Evolutionary conservation across 2,888 invertebrate genomes (phyloP).

Genomic region (Ptychoptera albimana): DNA sequence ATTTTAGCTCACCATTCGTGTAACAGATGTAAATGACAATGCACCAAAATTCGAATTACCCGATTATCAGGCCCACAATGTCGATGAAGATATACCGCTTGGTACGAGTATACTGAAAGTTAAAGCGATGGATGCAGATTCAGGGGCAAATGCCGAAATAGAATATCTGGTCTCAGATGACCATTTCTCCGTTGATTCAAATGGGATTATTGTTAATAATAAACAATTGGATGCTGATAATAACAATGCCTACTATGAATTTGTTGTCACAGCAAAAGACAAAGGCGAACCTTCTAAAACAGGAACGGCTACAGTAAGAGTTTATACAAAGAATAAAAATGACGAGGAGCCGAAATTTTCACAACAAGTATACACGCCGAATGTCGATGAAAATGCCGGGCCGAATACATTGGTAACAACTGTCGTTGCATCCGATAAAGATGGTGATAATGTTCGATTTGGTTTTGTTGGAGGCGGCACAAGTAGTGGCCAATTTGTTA

Average conservation of each 20-base stretch:
- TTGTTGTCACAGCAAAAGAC: slow-evolving; percentile 85
- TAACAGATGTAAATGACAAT: slow-evolving; percentile 95
- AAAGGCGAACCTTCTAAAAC: slow-evolving; percentile 87
- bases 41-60: slow-evolving; percentile 92
- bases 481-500: slow-evolving; percentile 83
- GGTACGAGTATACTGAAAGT: slow-evolving; percentile 89
- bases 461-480: slow-evolving; percentile 83
- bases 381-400: slow-evolving; percentile 90
- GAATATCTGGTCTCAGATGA: slow-evolving; percentile 82
- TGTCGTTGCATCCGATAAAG: slow-evolving; percentile 92
- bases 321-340: slow-evolving; percentile 96
- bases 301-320: slow-evolving; percentile 82
- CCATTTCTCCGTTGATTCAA: slow-evolving; percentile 86
- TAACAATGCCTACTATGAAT: slow-evolving; percentile 92
- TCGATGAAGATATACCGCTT: slow-evolving; percentile 84
- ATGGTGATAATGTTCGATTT: slow-evolving; percentile 90
- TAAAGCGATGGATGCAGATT: slow-evolving; percentile 89
- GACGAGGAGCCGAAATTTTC: slow-evolving; percentile 95
- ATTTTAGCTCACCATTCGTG: slow-evolving; percentile 74
- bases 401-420: slow-evolving; percentile 91
- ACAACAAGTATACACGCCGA: slow-evolving; percentile 91
- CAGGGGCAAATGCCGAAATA: slow-evolving; percentile 88
- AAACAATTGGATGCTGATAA: slow-evolving; percentile 91
- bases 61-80: slow-evolving; percentile 92
- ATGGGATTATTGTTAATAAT: slow-evolving; percentile 84